These are phyloP conservation scores for Coecobrya sp. DNA, from an alignment of 2,888 invertebrate genomes.

Conservation along the genomic window DNA sequence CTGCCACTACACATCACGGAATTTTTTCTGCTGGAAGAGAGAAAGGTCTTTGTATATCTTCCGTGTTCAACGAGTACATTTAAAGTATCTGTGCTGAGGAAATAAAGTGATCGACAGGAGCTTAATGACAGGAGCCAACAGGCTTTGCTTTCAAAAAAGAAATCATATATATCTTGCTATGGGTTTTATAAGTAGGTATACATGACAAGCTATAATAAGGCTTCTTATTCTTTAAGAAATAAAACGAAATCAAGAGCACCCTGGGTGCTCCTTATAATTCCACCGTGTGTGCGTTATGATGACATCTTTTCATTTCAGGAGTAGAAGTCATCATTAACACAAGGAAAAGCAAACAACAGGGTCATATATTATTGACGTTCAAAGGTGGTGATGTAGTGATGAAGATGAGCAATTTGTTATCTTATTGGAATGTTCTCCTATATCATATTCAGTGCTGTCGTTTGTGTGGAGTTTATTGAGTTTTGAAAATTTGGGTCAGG, in stretches of 20 bases:
- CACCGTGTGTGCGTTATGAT: conserved; percentile 8
- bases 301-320: conserved; percentile 37
- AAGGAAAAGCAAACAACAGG: conserved; percentile 2
- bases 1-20: not conserved
- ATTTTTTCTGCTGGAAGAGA: conserved; percentile 18
- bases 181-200: too few species aligned
- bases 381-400: not conserved
- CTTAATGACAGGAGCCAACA: conserved; percentile 66
- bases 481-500: conserved; percentile 40
- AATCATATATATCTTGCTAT: not conserved
- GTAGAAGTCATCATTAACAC: conserved; percentile 1
- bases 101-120: conserved; percentile 72
- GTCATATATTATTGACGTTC: not conserved
- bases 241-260: not conserved
- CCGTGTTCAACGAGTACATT: not conserved
- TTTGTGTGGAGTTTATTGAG: not conserved
- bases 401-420: conserved; percentile 23
- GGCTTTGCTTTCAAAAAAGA: conserved; percentile 29
- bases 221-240: not conserved
- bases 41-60: conserved; percentile 56
- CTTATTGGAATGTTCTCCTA: not conserved
- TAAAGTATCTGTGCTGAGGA: not conserved
- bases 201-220: not conserved
- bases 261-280: not conserved
- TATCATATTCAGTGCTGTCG: not conserved